Evolutionary conservation across 2,113 vertebrate species (phyloP).

Genomic region (Recurvirostra avosetta): DNA sequence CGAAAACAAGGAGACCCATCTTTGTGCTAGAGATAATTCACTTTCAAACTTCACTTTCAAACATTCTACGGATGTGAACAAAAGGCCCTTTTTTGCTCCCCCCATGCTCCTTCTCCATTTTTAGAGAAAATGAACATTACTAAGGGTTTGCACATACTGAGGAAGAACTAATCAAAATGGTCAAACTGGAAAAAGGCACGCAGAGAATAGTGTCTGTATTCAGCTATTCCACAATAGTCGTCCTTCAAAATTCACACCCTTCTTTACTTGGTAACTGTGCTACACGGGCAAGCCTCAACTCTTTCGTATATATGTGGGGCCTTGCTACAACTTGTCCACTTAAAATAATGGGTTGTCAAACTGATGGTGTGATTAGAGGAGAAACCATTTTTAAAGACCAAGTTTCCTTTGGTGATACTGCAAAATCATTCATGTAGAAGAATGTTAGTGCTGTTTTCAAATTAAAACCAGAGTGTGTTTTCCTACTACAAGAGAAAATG

Average conservation of each 20-base stretch:
- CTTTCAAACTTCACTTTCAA: neutral
- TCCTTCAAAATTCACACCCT: neutral
- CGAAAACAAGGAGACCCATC: neutral
- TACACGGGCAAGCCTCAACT: neutral
- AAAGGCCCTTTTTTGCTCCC: neutral
- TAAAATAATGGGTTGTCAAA: neutral
- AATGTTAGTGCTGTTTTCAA: neutral
- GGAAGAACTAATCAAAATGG: neutral
- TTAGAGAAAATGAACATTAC: neutral
- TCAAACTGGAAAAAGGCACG: neutral
- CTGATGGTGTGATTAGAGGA: neutral
- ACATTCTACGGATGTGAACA: neutral
- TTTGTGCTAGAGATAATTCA: neutral
- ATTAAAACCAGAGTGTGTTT: neutral
- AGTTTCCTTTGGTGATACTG: neutral
- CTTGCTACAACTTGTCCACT: neutral
- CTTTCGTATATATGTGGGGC: fast-evolving
- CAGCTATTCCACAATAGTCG: neutral
- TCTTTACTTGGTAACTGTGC: neutral
- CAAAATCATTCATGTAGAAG: neutral
- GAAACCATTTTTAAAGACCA: neutral
- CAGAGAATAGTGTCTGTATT: neutral
- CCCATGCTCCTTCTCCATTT: neutral
- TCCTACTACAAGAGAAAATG: neutral
- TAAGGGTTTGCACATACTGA: neutral